Percentiles rank a stretch among this genome's conserved stretches.
phyloP scores from a whole-genome alignment of 2,113 vertebrate genomes.

The Brachionichthys hirsutus region DNA sequence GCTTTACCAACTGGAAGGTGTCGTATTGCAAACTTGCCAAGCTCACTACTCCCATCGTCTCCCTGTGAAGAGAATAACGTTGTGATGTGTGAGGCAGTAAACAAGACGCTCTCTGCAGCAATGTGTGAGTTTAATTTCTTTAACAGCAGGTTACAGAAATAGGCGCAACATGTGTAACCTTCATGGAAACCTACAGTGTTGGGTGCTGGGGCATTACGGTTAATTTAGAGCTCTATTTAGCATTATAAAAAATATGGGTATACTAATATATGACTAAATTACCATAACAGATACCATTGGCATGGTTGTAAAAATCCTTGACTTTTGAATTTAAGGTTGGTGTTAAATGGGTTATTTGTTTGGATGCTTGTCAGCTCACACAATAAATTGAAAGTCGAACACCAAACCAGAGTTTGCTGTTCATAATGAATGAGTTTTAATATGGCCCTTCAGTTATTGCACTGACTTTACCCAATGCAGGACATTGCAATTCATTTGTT shows the following conservation, averaged over 20 bases:
- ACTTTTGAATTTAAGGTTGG: no score
- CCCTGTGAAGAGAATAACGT: conserved; percentile 13
- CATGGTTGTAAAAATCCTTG: no score
- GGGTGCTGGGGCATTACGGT: no score
- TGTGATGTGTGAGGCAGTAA: not conserved
- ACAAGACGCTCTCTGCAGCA: conserved; percentile 13
- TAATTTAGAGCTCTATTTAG: no score
- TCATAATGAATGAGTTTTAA: not conserved
- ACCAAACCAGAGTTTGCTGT: no score
- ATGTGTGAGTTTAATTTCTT: conserved; percentile 10
- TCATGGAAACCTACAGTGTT: not conserved
- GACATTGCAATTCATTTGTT: not conserved
- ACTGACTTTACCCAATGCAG: not conserved
- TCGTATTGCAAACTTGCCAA: conserved; percentile 12
- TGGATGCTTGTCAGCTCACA: no score
- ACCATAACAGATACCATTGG: no score
- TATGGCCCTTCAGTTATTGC: not conserved
- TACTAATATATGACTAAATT: no score
- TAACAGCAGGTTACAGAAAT: conserved; percentile 18
- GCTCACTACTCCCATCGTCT: conserved; percentile 25
- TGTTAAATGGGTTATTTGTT: no score
- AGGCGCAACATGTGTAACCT: not conserved
- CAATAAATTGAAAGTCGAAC: no score
- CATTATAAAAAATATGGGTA: no score
- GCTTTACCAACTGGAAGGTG: conserved; percentile 24